These are phyloP conservation scores for Apoda limacodes DNA, from an alignment of 2,888 invertebrate species.

Conservation along the genomic window DNA sequence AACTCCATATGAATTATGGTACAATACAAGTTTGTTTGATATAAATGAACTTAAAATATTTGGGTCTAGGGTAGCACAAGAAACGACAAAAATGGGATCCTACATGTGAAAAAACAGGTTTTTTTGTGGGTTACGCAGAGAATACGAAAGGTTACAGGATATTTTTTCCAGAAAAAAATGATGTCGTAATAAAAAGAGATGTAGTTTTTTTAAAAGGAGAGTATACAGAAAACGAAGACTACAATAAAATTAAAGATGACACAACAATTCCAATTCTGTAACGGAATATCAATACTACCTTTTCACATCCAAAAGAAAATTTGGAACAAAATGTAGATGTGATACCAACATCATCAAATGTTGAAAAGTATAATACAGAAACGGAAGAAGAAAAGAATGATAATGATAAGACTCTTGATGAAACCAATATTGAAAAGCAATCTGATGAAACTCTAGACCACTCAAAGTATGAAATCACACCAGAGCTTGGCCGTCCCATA, in stretches of 20 bases:
- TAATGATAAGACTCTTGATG: neutral
- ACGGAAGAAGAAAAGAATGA: neutral
- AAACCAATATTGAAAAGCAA: neutral
- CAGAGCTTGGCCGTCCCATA: too few species aligned
- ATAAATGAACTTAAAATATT: conserved; percentile 1
- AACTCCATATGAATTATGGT: conserved; percentile 1
- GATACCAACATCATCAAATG: neutral
- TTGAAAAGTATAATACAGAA: neutral
- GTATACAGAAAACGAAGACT: neutral
- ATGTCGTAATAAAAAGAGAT: conserved; percentile 15
- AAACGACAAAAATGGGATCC: conserved; percentile 7
- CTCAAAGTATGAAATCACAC: too few species aligned
- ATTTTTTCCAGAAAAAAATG: conserved; percentile 12
- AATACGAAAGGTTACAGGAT: conserved; percentile 14
- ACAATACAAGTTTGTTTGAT: neutral
- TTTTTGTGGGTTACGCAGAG: conserved; percentile 18
- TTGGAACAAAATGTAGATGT: neutral
- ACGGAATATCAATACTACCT: conserved; percentile 1
- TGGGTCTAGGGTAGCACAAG: conserved; percentile 7
- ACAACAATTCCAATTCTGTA: too few species aligned
- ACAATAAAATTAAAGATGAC: neutral
- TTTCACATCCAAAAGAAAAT: neutral
- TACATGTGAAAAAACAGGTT: conserved; percentile 9
- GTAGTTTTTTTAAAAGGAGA: conserved; percentile 9
- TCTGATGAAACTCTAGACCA: too few species aligned